Conservation (phyloP, 2,888 invertebrate genomes). For the Drosophila barbarae region DNA sequence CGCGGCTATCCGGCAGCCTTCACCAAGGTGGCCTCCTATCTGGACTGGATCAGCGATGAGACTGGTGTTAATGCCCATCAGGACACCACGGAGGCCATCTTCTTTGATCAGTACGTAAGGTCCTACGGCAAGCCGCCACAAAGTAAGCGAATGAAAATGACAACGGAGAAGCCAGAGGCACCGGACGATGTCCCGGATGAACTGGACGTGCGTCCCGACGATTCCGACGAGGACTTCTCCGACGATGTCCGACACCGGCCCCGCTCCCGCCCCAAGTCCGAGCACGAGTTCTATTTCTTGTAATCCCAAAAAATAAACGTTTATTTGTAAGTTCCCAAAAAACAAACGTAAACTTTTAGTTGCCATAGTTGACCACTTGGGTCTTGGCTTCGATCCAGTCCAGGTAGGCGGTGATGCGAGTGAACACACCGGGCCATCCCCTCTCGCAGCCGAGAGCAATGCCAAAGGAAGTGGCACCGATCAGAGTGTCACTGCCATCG, state of each 20-base stretch:
- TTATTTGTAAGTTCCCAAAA: constrained; percentile 47
- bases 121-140: constrained; percentile 51
- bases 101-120: constrained; percentile 61
- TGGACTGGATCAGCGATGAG: constrained; percentile 78
- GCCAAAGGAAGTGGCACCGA: constrained; percentile 77
- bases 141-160: constrained; percentile 41
- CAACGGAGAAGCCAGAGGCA: constrained; percentile 20
- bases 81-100: constrained; percentile 67
- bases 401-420: constrained; percentile 72
- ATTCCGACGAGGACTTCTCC: constrained; percentile 41
- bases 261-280: constrained; percentile 49
- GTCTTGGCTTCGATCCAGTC: constrained; percentile 73
- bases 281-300: constrained; percentile 61
- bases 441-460: constrained; percentile 73
- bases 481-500: constrained; percentile 56
- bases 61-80: constrained; percentile 68
- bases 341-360: constrained; percentile 30
- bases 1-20: constrained; percentile 78
- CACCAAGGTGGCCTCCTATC: constrained; percentile 77
- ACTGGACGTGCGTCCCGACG: constrained; percentile 44
- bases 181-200: constrained; percentile 62
- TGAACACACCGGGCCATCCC: constrained; percentile 77
- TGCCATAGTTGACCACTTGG: constrained; percentile 54
- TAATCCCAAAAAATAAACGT: constrained; percentile 59
- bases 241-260: constrained; percentile 41